Evolutionary conservation across 2,113 vertebrate genomes (phyloP).

Genomic region (Pterophyllum scalare): DNA sequence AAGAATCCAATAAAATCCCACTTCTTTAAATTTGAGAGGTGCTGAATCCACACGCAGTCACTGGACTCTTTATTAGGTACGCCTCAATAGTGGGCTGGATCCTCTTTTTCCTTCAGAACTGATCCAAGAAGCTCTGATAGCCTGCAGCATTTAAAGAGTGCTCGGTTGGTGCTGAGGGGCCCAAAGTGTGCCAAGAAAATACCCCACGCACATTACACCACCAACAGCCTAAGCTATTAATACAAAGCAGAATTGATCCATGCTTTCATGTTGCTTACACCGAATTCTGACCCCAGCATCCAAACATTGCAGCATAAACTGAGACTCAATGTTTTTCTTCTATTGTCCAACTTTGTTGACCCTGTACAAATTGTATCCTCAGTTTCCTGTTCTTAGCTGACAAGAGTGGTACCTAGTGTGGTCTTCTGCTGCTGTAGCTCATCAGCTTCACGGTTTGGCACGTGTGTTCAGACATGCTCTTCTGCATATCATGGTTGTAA

Average conservation of each 20-base stretch:
- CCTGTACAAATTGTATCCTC: not conserved
- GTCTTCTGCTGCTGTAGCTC: rapidly evolving
- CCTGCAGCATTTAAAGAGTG: rapidly evolving
- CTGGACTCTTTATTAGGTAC: not conserved
- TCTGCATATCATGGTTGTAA: no score
- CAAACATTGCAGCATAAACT: not conserved
- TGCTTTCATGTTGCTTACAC: not conserved
- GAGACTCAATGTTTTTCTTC: not conserved
- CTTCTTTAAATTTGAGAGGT: not conserved
- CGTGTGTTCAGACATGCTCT: not conserved
- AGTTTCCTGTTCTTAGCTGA: not conserved
- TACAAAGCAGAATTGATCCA: not conserved
- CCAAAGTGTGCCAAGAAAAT: rapidly evolving
- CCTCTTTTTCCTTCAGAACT: not conserved
- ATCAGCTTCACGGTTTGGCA: not conserved
- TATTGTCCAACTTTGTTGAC: not conserved
- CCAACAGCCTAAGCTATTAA: not conserved
- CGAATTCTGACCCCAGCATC: not conserved
- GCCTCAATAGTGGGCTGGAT: not conserved
- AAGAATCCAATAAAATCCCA: rapidly evolving
- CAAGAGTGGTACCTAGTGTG: not conserved
- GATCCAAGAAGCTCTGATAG: not conserved
- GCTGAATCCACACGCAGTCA: not conserved
- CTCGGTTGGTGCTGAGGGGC: not conserved
- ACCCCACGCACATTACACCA: not conserved